Evolutionary conservation across 1,140 invertebrate species (phyloP).

Genomic region (Calephelis virginiensis): DNA sequence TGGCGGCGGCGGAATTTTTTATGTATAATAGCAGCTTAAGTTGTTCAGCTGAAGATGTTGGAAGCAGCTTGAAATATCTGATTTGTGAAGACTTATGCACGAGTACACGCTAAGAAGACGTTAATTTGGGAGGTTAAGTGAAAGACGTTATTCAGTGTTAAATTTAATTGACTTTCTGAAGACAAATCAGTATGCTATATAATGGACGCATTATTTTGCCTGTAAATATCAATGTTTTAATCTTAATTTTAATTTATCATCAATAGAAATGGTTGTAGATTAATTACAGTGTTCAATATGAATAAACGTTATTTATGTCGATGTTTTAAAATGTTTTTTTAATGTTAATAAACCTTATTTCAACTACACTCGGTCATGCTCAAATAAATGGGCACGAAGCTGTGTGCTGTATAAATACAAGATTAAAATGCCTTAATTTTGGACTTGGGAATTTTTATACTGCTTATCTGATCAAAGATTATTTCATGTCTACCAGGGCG

Average conservation of each 20-base stretch:
- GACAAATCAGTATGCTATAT: constrained; percentile 26
- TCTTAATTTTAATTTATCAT: constrained; percentile 10
- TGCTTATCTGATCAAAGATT: too few species aligned
- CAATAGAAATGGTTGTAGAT: constrained; percentile 3
- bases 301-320: constrained; percentile 6
- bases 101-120: constrained; percentile 25
- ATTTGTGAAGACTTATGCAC: constrained; percentile 24
- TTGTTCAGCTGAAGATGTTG: constrained; percentile 43
- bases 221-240: constrained; percentile 20
- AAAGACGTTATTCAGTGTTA: constrained; percentile 36
- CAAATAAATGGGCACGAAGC: constrained; percentile 14
- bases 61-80: constrained; percentile 31
- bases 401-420: too few species aligned
- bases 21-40: constrained; percentile 33
- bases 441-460: too few species aligned
- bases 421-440: too few species aligned
- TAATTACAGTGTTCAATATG: constrained; percentile 5
- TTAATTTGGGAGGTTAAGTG: constrained; percentile 32
- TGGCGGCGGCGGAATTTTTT: constrained; percentile 43
- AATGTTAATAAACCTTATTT: neutral
- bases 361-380: constrained; percentile 10
- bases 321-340: neutral
- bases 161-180: constrained; percentile 32
- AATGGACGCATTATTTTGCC: constrained; percentile 20
- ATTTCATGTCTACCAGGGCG: too few species aligned